These are phyloP conservation scores for Tor tambroides DNA, from an alignment of 2,113 vertebrate species.

Conservation along the genomic window DNA sequence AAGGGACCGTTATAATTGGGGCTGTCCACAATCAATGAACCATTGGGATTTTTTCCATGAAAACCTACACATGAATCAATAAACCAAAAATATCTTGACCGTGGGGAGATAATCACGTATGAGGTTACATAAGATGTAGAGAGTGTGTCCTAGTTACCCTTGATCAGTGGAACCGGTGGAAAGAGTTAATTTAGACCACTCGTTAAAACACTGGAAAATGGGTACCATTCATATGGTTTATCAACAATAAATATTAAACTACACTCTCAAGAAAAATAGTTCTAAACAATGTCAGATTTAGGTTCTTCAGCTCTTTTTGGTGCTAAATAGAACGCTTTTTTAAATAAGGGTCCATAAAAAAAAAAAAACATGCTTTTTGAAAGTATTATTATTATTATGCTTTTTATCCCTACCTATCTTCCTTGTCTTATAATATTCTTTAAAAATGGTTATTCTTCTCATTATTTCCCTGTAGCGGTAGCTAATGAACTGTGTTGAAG, in stretches of 20 bases:
- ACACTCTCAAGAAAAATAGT: neutral
- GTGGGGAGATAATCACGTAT: constrained; percentile 53
- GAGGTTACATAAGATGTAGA: constrained; percentile 52
- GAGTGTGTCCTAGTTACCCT: neutral
- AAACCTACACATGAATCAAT: constrained; percentile 51
- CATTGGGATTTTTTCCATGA: constrained; percentile 30
- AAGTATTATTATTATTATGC: too few relatives aligned
- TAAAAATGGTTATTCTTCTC: too few relatives aligned
- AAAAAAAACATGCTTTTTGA: too few relatives aligned
- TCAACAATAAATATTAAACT: neutral
- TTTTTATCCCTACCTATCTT: neutral
- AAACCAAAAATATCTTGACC: constrained; percentile 55
- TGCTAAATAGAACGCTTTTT: neutral
- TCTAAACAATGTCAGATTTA: neutral
- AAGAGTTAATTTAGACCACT: neutral
- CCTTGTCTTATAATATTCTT: too few relatives aligned
- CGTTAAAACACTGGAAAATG: neutral
- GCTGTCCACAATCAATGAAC: constrained; percentile 49
- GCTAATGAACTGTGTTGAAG: too few relatives aligned
- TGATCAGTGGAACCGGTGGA: neutral
- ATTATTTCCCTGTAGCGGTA: too few relatives aligned
- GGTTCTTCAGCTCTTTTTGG: neutral
- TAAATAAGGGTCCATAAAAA: neutral
- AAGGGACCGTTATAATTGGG: constrained; percentile 6
- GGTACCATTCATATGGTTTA: neutral